These are phyloP conservation scores for Ectropis crepuscularia DNA, from an alignment of 2,888 invertebrate species.

Conservation along the genomic window DNA sequence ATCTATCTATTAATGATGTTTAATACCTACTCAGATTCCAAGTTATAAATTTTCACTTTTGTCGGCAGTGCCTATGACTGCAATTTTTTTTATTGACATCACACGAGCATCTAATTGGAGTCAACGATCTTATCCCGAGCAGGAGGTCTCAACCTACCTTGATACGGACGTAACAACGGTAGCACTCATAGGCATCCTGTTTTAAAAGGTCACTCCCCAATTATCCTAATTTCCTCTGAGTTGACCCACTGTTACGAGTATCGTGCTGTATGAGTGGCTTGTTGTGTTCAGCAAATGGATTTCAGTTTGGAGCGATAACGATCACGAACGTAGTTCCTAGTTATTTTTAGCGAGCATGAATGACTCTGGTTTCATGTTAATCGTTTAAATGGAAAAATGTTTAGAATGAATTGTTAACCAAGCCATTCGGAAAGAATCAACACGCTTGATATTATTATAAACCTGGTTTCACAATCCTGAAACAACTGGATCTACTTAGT, in stretches of 20 bases:
- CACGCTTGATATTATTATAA: no score
- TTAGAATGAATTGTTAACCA: no score
- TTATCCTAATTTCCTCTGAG: constrained; percentile 33
- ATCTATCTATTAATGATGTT: no score
- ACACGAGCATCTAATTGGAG: no score
- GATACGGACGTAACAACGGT: not conserved
- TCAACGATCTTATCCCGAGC: not conserved
- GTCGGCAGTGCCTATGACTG: no score
- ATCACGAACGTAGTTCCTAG: constrained; percentile 21
- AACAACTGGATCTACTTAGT: no score
- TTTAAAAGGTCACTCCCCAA: constrained; percentile 28
- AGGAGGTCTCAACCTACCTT: not conserved
- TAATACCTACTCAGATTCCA: no score
- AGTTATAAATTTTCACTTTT: no score
- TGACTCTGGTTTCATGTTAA: constrained; percentile 1
- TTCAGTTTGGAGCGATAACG: constrained; percentile 15
- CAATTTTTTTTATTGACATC: no score
- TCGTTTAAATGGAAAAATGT: no score
- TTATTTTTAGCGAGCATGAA: constrained; percentile 10
- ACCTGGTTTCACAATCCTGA: no score
- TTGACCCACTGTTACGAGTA: constrained; percentile 18
- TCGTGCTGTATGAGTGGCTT: constrained; percentile 26
- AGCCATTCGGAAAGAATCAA: no score
- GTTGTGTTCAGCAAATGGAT: constrained; percentile 26
- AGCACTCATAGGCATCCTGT: constrained; percentile 10